Evolutionary conservation across 2,113 vertebrate genomes (phyloP).

Genomic region (Dissostichus mawsoni): DNA sequence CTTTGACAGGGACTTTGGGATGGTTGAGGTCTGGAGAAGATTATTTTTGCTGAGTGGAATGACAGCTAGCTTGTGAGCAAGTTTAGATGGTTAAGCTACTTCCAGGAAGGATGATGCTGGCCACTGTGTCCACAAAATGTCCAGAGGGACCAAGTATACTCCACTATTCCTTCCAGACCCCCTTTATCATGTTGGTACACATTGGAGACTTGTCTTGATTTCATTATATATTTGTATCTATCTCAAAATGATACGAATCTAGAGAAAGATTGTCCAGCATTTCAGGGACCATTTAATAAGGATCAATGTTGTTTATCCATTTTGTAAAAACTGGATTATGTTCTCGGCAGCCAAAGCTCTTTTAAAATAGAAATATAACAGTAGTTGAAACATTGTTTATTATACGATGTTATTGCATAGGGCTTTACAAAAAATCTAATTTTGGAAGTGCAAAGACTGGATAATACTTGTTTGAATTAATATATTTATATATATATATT

Average conservation of each 20-base stretch:
- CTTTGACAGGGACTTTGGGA: conserved; percentile 48
- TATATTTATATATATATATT: too few relatives aligned
- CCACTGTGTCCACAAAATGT: conserved; percentile 18
- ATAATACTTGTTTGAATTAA: background rate
- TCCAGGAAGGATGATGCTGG: conserved; percentile 29
- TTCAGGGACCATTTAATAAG: background rate
- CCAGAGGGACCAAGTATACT: background rate
- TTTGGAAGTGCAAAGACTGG: too few relatives aligned
- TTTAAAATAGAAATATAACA: background rate
- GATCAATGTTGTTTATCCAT: background rate
- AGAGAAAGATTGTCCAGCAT: background rate
- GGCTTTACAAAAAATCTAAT: background rate
- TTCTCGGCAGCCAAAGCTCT: background rate
- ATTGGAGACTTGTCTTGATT: background rate
- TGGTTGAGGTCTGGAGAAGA: conserved; percentile 56
- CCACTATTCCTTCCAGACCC: background rate
- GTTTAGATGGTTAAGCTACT: conserved; percentile 57
- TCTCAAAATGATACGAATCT: background rate
- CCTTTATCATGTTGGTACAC: too few relatives aligned
- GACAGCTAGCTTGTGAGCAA: conserved; percentile 53
- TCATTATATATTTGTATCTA: background rate
- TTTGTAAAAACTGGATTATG: background rate
- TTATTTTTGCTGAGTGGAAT: conserved; percentile 57
- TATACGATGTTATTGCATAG: background rate
- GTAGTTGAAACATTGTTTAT: background rate